Evolutionary conservation across 2,797 vertebrate genomes (phyloP).

Genomic region (Argentina silus): DNA sequence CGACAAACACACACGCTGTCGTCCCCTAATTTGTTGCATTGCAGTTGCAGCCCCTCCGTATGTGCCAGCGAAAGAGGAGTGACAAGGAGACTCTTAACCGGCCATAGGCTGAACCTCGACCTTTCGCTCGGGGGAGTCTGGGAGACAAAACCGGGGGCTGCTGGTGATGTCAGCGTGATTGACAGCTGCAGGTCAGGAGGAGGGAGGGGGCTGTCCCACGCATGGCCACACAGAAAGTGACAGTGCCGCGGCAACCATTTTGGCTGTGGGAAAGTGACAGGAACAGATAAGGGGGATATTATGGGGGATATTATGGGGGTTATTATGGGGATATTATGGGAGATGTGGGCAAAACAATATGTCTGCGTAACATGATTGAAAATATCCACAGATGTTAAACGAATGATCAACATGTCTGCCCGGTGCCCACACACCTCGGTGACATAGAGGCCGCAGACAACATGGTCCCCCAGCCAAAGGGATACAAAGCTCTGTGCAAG

Average conservation of each 20-base stretch:
- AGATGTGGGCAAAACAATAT: background rate
- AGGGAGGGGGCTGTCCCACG: slow-evolving; percentile 56
- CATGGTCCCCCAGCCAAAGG: no score
- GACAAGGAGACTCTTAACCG: slow-evolving; percentile 38
- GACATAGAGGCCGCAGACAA: no score
- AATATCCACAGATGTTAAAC: background rate
- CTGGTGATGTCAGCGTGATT: slow-evolving; percentile 62
- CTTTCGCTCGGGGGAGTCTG: slow-evolving; percentile 39
- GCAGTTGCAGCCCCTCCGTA: slow-evolving; percentile 25
- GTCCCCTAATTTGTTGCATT: slow-evolving; percentile 42
- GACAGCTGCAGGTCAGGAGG: slow-evolving; percentile 67
- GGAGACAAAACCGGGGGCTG: slow-evolving; percentile 58
- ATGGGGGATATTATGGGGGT: background rate
- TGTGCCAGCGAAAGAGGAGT: slow-evolving; percentile 37
- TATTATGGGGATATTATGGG: background rate
- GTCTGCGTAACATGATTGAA: no score
- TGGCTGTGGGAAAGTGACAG: slow-evolving; percentile 57
- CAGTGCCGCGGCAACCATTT: slow-evolving; percentile 27
- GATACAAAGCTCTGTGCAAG: background rate
- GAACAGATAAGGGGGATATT: slow-evolving; percentile 11
- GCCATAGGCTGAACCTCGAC: slow-evolving; percentile 63
- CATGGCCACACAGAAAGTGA: slow-evolving; percentile 64
- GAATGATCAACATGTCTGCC: slow-evolving; percentile 3
- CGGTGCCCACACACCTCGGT: no score
- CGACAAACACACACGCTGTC: slow-evolving; percentile 21